Base-by-base conservation (phyloP, 2,113 vertebrate species). In the Lagopus leucura region DNA sequence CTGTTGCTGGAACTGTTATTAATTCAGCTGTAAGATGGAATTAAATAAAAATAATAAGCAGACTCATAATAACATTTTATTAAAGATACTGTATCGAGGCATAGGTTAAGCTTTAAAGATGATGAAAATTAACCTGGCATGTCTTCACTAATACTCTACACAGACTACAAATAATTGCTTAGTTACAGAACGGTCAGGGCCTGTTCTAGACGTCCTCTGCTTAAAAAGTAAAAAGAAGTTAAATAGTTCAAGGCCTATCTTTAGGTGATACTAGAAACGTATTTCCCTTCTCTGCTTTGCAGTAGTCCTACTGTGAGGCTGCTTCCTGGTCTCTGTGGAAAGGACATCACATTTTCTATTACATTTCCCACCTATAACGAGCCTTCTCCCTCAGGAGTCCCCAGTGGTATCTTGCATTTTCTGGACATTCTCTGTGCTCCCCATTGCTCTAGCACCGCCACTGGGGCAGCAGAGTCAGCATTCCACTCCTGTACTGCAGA, bases 21-120 rank as follows among this genome's bases (percentile, higher is more conserved):
- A 90, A 91, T 57, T 92, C 32, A 28, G 40, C 70, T 83, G 50
- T 76, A 78, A 86, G 1, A 86, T 94, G 66, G 70, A 95, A 96
- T 95, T 95, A 95, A 96, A 97, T 93, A 42, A 97, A 90, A 96
- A 75, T 96, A 96, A 94, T 94, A 96, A 95, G 71, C 94, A 87
- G 86, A 91, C 88, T 95, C 92, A 58, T 89, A 75, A 97, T 77
- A 94, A 66, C 60, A 90, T 90, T 97, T 97, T 96, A 97, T 97
- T 97, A 95, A 96, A 95, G 82, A 95, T 93, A 94, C 82, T 76
- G 71, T 86, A 5, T 89, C 36, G 92, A 96, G 90, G 92, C 92
- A 97, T 93, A 92, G 92, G 93, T 45, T 94, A 97, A 95, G 85
- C 77, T 94, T 96, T 94, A 94, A 95, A 96, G 80, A 64, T 94